phyloP scores from a whole-genome alignment of 2,797 vertebrate species.

The Pipistrellus nathusii region DNA sequence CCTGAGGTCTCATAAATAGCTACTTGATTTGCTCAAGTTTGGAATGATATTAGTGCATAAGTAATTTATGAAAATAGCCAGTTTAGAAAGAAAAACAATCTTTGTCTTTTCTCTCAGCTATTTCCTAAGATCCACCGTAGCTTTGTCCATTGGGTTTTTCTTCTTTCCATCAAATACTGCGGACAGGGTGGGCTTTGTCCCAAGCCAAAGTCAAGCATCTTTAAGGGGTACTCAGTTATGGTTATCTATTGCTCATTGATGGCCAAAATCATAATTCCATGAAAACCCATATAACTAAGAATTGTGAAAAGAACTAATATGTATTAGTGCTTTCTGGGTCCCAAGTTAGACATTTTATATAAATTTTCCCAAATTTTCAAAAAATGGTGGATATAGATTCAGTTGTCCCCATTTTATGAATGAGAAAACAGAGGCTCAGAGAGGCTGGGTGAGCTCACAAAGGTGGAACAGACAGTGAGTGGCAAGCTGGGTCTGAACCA shows the following conservation, averaged over 20 bases:
- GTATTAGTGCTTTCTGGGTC: not conserved
- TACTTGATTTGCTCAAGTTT: not conserved
- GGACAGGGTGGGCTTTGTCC: not conserved
- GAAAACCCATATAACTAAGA: not conserved
- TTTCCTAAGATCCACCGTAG: no score
- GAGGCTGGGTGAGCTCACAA: not conserved
- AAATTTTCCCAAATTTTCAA: not conserved
- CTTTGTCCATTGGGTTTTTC: not conserved
- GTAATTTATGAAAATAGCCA: not conserved
- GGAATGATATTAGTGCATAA: no score
- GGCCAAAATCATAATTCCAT: not conserved
- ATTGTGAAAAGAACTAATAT: not conserved
- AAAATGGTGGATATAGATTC: not conserved
- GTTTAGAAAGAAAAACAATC: not conserved
- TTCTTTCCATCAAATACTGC: not conserved
- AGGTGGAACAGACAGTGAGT: not conserved
- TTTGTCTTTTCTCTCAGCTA: not conserved
- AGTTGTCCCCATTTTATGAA: not conserved
- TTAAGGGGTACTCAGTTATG: not conserved
- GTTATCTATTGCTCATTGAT: not conserved
- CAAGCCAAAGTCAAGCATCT: not conserved
- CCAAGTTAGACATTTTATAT: not conserved
- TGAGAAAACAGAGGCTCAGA: not conserved
- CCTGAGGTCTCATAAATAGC: not conserved
- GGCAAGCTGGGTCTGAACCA: not conserved